Conservation (phyloP, 1,140 invertebrate species). For the Hycleus phaleratus region DNA sequence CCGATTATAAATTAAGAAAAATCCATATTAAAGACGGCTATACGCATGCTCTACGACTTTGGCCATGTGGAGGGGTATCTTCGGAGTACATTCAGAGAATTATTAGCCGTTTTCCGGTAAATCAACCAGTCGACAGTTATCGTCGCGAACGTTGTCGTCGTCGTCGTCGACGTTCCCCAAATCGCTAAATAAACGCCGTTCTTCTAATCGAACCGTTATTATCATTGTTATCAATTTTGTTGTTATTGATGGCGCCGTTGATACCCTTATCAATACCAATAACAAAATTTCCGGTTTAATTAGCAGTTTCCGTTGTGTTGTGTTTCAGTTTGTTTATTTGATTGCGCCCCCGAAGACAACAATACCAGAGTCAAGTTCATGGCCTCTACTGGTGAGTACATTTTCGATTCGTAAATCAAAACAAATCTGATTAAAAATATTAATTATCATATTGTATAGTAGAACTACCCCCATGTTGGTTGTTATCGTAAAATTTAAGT, state of each 20-base stretch:
- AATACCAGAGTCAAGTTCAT: not conserved
- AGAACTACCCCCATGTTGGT: too few species aligned
- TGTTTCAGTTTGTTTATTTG: too few species aligned
- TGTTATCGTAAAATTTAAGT: too few species aligned
- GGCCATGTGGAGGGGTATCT: constrained; percentile 11
- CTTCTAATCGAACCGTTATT: not conserved
- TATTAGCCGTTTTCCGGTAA: constrained; percentile 9
- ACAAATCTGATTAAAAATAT: too few species aligned
- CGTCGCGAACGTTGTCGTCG: not conserved
- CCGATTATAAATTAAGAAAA: constrained; percentile 7
- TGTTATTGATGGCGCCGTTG: too few species aligned
- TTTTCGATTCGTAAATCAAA: too few species aligned
- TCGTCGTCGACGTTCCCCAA: not conserved
- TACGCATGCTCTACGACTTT: constrained; percentile 5
- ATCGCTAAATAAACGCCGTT: not conserved
- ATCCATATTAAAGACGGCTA: constrained; percentile 7
- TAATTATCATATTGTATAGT: too few species aligned
- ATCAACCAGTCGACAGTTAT: constrained; percentile 4
- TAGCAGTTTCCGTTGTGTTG: too few species aligned
- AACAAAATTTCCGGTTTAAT: not conserved
- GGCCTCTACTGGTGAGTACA: not conserved
- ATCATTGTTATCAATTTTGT: not conserved
- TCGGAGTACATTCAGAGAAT: constrained; percentile 10
- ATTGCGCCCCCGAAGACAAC: too few species aligned
- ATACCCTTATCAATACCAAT: not conserved